These are phyloP conservation scores for Acrobasis suavella DNA, from an alignment of 2,888 invertebrate species.

Conservation along the genomic window DNA sequence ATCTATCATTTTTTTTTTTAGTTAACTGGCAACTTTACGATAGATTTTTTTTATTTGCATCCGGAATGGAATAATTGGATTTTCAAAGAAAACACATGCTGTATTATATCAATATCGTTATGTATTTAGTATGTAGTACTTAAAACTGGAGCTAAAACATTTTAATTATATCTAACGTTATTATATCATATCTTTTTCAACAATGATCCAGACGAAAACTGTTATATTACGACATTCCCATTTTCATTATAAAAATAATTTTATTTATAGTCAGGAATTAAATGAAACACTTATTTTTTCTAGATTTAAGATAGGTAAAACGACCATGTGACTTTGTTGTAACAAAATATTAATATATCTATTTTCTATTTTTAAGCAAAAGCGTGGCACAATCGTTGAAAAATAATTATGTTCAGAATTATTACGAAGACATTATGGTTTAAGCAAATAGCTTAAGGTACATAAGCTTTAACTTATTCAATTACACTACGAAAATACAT, in stretches of 20 bases:
- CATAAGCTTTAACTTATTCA: not conserved
- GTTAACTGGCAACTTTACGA: too few species aligned
- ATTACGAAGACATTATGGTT: not conserved
- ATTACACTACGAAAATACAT: not conserved
- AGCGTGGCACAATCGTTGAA: not conserved
- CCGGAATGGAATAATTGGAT: not conserved
- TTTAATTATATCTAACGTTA: constrained; percentile 66
- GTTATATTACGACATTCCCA: constrained; percentile 45
- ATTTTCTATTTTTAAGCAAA: constrained; percentile 7
- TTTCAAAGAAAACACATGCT: constrained; percentile 32
- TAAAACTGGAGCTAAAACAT: constrained; percentile 78
- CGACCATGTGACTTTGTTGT: constrained; percentile 6
- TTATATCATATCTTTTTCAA: constrained; percentile 51
- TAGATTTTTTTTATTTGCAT: too few species aligned
- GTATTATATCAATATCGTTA: constrained; percentile 63
- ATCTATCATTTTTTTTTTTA: too few species aligned
- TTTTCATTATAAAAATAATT: constrained; percentile 75
- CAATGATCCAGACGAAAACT: constrained; percentile 53
- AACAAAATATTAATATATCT: constrained; percentile 16
- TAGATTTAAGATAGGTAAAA: constrained; percentile 32
- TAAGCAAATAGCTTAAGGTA: not conserved
- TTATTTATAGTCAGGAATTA: constrained; percentile 53
- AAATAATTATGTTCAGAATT: not conserved
- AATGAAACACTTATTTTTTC: constrained; percentile 41
- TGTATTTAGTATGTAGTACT: constrained; percentile 60